phyloP scores from a whole-genome alignment of 2,797 vertebrate species.

The Philypnodon macrostomus region DNA sequence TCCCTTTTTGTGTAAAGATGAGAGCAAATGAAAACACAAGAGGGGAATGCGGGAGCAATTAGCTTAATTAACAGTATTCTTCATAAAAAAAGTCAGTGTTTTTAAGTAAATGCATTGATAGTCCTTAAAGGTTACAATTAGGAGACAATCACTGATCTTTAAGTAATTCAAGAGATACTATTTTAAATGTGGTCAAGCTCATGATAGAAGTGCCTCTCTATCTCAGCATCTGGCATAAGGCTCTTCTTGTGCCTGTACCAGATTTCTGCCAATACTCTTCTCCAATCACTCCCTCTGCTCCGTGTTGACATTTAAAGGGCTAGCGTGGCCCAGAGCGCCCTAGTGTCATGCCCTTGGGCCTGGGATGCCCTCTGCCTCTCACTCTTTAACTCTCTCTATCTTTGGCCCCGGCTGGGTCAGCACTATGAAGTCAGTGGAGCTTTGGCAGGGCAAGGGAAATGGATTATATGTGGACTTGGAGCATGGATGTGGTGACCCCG shows the following conservation, averaged over 20 bases:
- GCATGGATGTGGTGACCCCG: too few relatives aligned
- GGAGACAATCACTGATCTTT: conserved; percentile 34
- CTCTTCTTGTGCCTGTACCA: conserved; percentile 15
- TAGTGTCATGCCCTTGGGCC: conserved; percentile 75
- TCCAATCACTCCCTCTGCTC: conserved; percentile 34
- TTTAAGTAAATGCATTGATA: conserved; percentile 39
- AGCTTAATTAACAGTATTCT: conserved; percentile 22
- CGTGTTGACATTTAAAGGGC: conserved; percentile 84
- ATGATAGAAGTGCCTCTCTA: conserved; percentile 22
- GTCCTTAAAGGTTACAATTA: conserved; percentile 46
- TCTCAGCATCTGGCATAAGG: conserved; percentile 20
- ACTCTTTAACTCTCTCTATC: conserved; percentile 43
- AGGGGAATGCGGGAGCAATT: conserved; percentile 1
- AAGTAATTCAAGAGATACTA: conserved; percentile 28
- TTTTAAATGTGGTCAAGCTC: conserved; percentile 28
- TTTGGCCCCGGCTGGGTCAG: conserved; percentile 61
- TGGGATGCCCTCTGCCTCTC: conserved; percentile 68
- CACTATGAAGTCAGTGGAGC: conserved; percentile 58
- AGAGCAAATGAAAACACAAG: background rate
- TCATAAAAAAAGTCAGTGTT: conserved; percentile 47
- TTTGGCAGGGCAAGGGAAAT: conserved; percentile 61
- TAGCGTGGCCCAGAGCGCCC: conserved; percentile 75
- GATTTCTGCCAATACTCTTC: conserved; percentile 56
- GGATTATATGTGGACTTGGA: conserved; percentile 58
- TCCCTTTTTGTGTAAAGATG: conserved; percentile 19